Evolutionary conservation across 2,888 invertebrate genomes (phyloP), one percentile per base, ranked within the genome.

Genomic region (Mechanitis mazaeus): DNA sequence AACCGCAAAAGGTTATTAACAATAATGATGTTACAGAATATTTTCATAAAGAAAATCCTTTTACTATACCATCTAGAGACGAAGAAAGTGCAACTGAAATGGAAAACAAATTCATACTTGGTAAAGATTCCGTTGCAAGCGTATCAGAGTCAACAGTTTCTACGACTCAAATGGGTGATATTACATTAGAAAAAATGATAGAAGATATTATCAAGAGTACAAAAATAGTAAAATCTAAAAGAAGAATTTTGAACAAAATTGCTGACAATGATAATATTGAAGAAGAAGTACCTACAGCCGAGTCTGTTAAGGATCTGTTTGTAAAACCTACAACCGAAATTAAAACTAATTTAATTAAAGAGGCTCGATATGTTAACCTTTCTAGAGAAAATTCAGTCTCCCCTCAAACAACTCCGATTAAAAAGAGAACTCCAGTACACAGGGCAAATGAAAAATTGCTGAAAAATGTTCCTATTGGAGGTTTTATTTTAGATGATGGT

Each of bases 151-250:
- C 89, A 11, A 88, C 90, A 7, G 85, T 90, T 35, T 90, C 91
- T 1, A 91, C 90, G 28, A 89, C 91, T 3, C 86, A 90, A 79
- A 91, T 91, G 91, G 91, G 91, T 3, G 91, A 91, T 71, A 72
- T 86, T 0, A 91, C 91, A 11, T 77, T 93, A 54, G 92, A 93
- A 72, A 90, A 84, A 78, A 91, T 93, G 82, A 93, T 93, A 54
- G 92, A 93, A 72, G 93, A 92, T 64, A 92, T 93, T 60, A 86
- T 93, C 66, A 92, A 93, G 68, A 92, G 91, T 65, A 91, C 92
- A 1, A 88, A 89, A 72, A 88, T 89, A 59, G 82, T 88, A 0
- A 91, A 90, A 78, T 83, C 82, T 45, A 85, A 79, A 72, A 72
- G 83, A 74, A 79, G 83, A 64, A 82, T 85, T 63, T 61, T 87